phyloP scores from a whole-genome alignment of 1,140 invertebrate species.

The Hycleus phaleratus region DNA sequence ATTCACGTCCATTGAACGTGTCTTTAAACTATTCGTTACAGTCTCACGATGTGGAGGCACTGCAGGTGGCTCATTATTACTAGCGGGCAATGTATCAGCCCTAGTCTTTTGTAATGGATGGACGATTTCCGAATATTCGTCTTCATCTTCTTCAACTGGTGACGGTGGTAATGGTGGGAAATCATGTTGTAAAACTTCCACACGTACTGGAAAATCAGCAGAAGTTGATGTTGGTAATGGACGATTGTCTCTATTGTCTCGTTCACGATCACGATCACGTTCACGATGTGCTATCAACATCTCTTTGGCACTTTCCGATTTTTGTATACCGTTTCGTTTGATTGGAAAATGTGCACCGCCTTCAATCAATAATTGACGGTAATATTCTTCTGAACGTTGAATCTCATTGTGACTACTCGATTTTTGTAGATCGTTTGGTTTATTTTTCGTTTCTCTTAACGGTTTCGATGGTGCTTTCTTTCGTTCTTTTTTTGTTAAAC shows the following conservation, averaged over 20 bases:
- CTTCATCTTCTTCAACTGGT: slow-evolving; percentile 67
- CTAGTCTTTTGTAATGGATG: slow-evolving; percentile 44
- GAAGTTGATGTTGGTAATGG: slow-evolving; percentile 48
- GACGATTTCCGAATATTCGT: slow-evolving; percentile 62
- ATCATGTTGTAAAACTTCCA: slow-evolving; percentile 49
- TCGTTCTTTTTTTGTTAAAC: slow-evolving; percentile 23
- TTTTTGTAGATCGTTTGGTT: slow-evolving; percentile 49
- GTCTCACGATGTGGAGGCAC: slow-evolving; percentile 62
- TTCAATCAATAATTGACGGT: slow-evolving; percentile 45
- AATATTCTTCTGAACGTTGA: slow-evolving; percentile 46
- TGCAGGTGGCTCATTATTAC: slow-evolving; percentile 48
- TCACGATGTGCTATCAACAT: slow-evolving; percentile 49
- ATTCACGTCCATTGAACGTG: slow-evolving; percentile 69
- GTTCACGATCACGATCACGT: slow-evolving; percentile 21
- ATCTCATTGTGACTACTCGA: slow-evolving; percentile 53
- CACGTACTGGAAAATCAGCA: slow-evolving; percentile 48
- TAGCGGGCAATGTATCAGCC: slow-evolving; percentile 48
- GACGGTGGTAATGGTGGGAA: slow-evolving; percentile 74
- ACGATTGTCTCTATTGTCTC: slow-evolving; percentile 32
- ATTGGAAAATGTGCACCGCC: slow-evolving; percentile 21
- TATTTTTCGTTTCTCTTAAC: slow-evolving; percentile 35
- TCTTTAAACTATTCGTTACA: slow-evolving; percentile 64
- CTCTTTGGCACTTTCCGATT: slow-evolving; percentile 60
- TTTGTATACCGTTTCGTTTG: slow-evolving; percentile 49
- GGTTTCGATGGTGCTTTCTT: slow-evolving; percentile 41